Evolutionary conservation across 2,113 vertebrate species (phyloP), one percentile per base, ranked within the genome.

Genomic region (Zapus hudsonius): DNA sequence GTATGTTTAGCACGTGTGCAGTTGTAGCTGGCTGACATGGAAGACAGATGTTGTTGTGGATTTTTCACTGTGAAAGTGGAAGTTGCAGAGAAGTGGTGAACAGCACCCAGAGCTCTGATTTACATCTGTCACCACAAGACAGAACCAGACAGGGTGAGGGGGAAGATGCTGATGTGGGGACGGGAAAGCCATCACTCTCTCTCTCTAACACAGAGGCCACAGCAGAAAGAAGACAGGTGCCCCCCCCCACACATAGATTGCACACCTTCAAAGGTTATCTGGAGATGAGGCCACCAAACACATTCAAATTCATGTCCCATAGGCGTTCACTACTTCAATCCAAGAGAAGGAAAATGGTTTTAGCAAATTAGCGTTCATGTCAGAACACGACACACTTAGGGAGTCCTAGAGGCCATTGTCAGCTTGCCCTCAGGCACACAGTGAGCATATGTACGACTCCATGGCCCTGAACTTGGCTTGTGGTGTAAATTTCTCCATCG

Each of bases 1-100:
- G 42, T 70, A 79, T 76, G 64, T 40, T 38, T 74, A 12, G 29
- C 42, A 40, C 44, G 72, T 44, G 40, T 40, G 84, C 47, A 96
- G 89, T 79, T 76, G 86, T 86, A 89, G 52, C 67, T 95, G 95
- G 67, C 64, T 90, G 79, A 25, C 23, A 75, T 0, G 13, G 42
- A 61, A 74, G 80, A 12, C 8, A 95, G 44, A 63, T 23, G 47
- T 15, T 55, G 31, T 74, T 87, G 89, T 36, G 84, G 95, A 84
- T 69, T 93, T 88, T 91, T 93, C 8, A 84, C 80, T 66, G 27
- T 78, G 87, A 88, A 87, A 75, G 70, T 88, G 57, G 87, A 89
- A 74, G 44, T 15, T 25, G 17, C 20, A 66, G 31, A 47, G 38
- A 84, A 72, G 44, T 76, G 84, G 84, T 47, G 31, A 33, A 40